Percentiles rank a stretch among this genome's conserved stretches.
phyloP scores from a whole-genome alignment of 2,113 vertebrate species.

The Mirza zaza region DNA sequence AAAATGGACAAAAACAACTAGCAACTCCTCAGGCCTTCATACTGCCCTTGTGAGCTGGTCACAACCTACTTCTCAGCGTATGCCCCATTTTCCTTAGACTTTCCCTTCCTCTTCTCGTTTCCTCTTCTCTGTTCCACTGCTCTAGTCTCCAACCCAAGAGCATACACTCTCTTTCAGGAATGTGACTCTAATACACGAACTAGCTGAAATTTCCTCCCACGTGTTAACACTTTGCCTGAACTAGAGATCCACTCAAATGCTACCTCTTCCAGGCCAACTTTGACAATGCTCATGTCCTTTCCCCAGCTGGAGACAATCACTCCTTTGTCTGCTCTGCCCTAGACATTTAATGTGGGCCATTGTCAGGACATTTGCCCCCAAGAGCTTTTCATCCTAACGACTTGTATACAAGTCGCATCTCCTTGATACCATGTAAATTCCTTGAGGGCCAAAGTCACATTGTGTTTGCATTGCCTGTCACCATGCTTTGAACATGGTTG shows the following conservation, averaged over 20 bases:
- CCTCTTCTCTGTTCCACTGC: neutral
- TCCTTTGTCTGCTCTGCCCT: neutral
- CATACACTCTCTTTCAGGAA: neutral
- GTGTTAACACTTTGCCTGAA: neutral
- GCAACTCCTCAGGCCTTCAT: neutral
- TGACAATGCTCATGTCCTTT: neutral
- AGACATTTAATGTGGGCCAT: neutral
- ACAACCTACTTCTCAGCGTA: neutral
- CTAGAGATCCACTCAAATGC: neutral
- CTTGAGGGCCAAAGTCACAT: neutral
- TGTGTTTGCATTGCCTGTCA: neutral
- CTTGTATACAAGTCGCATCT: neutral
- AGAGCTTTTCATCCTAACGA: neutral
- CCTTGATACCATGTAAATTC: neutral
- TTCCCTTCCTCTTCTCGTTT: neutral
- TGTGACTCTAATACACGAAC: neutral
- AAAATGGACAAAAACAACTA: neutral
- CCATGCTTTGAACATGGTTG: neutral
- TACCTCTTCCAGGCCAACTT: neutral
- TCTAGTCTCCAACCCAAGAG: neutral
- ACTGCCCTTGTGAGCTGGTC: neutral
- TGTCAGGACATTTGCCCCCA: neutral
- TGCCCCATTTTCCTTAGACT: neutral
- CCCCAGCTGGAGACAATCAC: neutral
- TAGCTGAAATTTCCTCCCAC: neutral